phyloP scores from a whole-genome alignment of 2,888 invertebrate genomes.

The Plusia festucae region DNA sequence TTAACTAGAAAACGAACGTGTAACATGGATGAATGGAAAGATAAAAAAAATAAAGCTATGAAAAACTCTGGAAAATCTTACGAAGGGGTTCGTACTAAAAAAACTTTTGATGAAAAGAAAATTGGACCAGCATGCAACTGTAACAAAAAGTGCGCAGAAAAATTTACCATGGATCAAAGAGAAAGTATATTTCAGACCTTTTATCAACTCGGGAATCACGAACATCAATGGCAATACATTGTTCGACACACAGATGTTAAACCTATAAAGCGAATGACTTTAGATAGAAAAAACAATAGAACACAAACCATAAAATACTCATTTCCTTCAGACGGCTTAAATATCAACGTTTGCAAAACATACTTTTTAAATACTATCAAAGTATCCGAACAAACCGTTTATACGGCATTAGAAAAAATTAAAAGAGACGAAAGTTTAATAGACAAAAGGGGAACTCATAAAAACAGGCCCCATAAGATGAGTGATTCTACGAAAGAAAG shows the following conservation, averaged over 20 bases:
- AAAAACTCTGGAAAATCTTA: slow-evolving; percentile 1
- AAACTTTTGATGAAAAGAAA: neutral
- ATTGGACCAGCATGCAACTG: neutral
- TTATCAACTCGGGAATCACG: neutral
- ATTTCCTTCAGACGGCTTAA: neutral
- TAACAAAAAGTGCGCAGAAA: slow-evolving; percentile 5
- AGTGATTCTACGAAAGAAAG: neutral
- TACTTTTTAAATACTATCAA: neutral
- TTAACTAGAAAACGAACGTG: too few relatives aligned
- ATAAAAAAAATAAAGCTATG: too few relatives aligned
- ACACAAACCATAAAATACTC: slow-evolving; percentile 14
- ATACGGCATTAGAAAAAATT: slow-evolving; percentile 6
- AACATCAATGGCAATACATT: neutral
- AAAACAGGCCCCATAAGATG: slow-evolving; percentile 6
- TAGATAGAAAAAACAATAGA: slow-evolving; percentile 10
- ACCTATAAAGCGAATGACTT: slow-evolving; percentile 5
- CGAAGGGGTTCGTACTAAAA: slow-evolving; percentile 8
- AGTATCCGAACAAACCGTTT: neutral
- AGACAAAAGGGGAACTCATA: slow-evolving; percentile 8
- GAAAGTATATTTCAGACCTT: neutral
- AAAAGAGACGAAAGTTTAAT: neutral
- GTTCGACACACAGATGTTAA: neutral
- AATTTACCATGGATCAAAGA: neutral
- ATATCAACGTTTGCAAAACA: slow-evolving; percentile 6
- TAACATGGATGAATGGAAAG: too few relatives aligned